Evolutionary conservation across 1,140 invertebrate genomes (phyloP).

Genomic region (Magallana ariakensis): DNA sequence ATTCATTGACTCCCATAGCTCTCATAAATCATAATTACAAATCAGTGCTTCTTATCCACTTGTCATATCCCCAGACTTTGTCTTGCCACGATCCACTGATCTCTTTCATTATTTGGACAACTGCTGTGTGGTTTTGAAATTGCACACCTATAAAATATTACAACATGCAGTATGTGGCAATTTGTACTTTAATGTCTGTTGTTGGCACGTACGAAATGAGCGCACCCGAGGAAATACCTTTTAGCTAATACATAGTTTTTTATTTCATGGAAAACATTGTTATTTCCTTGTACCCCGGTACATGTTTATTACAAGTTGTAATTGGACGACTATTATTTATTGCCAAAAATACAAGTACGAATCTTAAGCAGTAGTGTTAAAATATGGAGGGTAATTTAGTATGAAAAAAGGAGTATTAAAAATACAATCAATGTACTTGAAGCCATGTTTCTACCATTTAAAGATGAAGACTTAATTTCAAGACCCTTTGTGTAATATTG

Average conservation of each 20-base stretch:
- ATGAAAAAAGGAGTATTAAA: too few species aligned
- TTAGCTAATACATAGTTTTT: too few species aligned
- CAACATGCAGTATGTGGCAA: not conserved
- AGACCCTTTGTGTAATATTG: not conserved
- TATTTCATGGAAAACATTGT: too few species aligned
- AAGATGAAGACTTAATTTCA: constrained; percentile 35
- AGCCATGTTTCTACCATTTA: constrained; percentile 14
- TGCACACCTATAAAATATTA: not conserved
- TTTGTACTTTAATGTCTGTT: not conserved
- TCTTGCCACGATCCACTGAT: not conserved
- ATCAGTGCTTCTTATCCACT: not conserved
- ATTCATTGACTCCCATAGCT: not conserved
- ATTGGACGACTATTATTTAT: too few species aligned
- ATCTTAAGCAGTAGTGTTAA: too few species aligned
- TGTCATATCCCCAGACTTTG: constrained; percentile 25
- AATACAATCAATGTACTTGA: not conserved
- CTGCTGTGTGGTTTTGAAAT: constrained; percentile 20
- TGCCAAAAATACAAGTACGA: too few species aligned
- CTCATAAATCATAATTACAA: constrained; percentile 29
- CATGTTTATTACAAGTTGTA: too few species aligned
- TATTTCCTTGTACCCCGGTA: too few species aligned
- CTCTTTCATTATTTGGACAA: constrained; percentile 8
- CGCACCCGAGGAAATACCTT: too few species aligned
- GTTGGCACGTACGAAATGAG: not conserved
- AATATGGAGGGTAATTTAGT: too few species aligned